Conservation (phyloP, 2,113 vertebrate species). For the Herpetotheres cachinnans region DNA sequence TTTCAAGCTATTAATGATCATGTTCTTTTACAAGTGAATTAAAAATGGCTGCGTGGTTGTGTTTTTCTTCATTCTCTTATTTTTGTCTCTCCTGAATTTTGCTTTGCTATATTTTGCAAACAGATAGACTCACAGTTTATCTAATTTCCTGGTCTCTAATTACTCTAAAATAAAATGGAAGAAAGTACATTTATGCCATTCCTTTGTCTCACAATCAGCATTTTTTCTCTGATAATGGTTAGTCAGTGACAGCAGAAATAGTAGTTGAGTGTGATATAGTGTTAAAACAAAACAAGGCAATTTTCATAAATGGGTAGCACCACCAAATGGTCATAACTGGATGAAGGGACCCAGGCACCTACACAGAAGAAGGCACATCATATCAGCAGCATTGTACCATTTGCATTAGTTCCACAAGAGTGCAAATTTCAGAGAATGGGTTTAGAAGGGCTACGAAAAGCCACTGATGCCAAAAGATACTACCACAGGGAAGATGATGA, state of each 20-base stretch:
- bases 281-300: neutral
- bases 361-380: neutral
- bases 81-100: neutral
- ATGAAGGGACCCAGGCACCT: neutral
- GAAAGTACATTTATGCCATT: neutral
- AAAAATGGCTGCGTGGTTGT: neutral
- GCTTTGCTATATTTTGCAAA: neutral
- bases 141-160: neutral
- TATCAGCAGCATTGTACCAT: neutral
- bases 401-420: neutral
- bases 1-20: slow-evolving; percentile 37
- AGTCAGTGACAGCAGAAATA: neutral
- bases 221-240: neutral
- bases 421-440: neutral
- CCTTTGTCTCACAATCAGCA: neutral
- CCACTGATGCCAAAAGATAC: neutral
- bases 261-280: neutral
- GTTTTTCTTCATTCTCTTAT: neutral
- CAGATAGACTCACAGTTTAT: neutral
- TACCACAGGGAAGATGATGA: neutral
- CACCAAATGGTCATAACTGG: neutral
- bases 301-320: slow-evolving; percentile 25
- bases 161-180: neutral
- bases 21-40: slow-evolving; percentile 28
- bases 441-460: neutral